Percentiles rank a stretch among this genome's conserved stretches.
Evolutionary conservation across 2,113 vertebrate species (phyloP).

Genomic region (Donacobius atricapilla): DNA sequence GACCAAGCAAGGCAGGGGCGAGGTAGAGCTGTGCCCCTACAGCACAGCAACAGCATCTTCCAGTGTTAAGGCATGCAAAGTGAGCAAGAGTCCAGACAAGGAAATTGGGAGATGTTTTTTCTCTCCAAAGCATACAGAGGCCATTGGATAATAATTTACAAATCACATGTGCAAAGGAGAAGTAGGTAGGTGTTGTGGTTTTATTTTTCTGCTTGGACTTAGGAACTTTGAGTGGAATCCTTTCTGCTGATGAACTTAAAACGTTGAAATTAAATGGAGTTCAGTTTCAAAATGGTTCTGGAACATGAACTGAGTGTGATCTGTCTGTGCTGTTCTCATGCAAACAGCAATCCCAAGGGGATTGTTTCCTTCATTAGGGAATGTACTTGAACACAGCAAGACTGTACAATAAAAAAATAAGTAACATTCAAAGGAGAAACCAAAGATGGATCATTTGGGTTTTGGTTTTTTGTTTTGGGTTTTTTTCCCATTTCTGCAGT

Average conservation of each 20-base stretch:
- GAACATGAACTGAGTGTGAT: background rate
- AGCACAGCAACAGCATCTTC: background rate
- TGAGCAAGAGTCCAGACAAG: background rate
- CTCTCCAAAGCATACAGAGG: background rate
- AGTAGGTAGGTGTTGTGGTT: background rate
- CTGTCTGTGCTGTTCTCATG: background rate
- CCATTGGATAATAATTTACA: background rate
- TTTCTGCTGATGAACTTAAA: background rate
- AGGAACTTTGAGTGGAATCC: background rate
- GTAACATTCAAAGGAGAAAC: background rate
- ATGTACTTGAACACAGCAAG: background rate
- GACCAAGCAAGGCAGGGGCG: rapidly evolving
- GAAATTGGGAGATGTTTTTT: background rate
- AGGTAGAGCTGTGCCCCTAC: background rate
- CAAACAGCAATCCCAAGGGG: background rate
- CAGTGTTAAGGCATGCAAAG: background rate
- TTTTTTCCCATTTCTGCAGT: background rate
- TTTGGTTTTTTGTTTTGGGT: background rate
- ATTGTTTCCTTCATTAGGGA: background rate
- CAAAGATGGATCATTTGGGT: background rate
- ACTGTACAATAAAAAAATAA: background rate
- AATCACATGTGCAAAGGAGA: background rate
- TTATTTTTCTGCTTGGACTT: background rate
- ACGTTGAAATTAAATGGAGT: background rate
- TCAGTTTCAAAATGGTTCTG: background rate